A percentile compares a stretch with the other conserved stretches of the same genome.
phyloP scores from a whole-genome alignment of 2,888 invertebrate species.

The Macrophya alboannulata region DNA sequence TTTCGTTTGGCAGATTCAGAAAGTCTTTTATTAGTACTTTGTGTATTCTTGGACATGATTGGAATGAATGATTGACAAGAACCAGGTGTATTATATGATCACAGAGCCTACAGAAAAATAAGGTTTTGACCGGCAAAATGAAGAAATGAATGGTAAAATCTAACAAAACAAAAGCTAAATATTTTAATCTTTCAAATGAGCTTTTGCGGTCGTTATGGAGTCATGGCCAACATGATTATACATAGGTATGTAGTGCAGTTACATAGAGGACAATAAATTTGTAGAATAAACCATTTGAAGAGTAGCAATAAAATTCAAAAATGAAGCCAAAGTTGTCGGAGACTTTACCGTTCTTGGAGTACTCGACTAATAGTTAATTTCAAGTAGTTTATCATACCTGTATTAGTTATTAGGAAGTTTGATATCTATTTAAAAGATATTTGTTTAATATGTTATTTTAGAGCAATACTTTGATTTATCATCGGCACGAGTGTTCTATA shows the following conservation, averaged over 20 bases:
- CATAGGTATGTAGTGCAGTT: neutral
- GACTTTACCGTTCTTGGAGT: neutral
- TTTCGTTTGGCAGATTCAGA: neutral
- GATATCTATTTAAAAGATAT: neutral
- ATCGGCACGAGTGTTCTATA: neutral
- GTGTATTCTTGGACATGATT: slow-evolving; percentile 13
- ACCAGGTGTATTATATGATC: neutral
- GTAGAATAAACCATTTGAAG: neutral
- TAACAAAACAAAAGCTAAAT: slow-evolving; percentile 1
- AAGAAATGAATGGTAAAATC: neutral
- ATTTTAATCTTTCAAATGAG: neutral
- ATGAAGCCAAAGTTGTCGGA: neutral
- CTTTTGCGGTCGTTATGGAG: slow-evolving; percentile 20
- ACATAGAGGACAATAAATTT: neutral
- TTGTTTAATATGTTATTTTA: neutral
- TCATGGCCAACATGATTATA: slow-evolving; percentile 24
- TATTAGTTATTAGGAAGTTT: neutral
- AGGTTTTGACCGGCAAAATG: slow-evolving; percentile 7
- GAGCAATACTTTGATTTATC: neutral
- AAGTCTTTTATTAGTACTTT: neutral
- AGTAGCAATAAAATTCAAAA: neutral
- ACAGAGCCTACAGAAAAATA: neutral
- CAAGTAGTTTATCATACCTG: neutral
- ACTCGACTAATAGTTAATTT: neutral
- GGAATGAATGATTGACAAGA: neutral